Conservation (phyloP, 2,797 vertebrate genomes). For the Rhinichthys osculus region DNA sequence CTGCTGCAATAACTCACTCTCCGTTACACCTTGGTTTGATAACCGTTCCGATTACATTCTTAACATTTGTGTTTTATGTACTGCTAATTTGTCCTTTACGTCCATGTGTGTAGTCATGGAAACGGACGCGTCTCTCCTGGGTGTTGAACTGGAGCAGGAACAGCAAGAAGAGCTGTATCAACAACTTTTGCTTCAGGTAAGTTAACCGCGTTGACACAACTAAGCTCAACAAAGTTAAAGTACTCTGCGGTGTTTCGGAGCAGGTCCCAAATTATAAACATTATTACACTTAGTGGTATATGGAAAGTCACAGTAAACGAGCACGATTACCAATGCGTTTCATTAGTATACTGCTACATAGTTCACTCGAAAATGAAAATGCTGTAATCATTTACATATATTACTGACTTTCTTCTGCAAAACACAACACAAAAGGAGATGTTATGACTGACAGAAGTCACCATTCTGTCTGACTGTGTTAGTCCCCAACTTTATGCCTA, state of each 20-base stretch:
- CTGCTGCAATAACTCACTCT: not conserved
- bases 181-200: constrained; percentile 51
- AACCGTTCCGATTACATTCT: not conserved
- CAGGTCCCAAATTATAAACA: not conserved
- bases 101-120: constrained; percentile 41
- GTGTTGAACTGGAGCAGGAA: constrained; percentile 43
- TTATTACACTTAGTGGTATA: not conserved
- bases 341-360: not conserved
- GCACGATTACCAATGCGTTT: not conserved
- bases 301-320: not conserved
- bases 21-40: not conserved
- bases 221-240: not conserved
- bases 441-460: not conserved
- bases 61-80: not conserved
- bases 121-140: constrained; percentile 49
- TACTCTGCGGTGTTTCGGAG: not conserved
- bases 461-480: not conserved
- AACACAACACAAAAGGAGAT: not conserved
- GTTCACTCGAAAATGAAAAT: not conserved
- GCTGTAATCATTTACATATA: not conserved
- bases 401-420: not conserved
- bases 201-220: not conserved
- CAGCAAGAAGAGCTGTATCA: constrained; percentile 52
- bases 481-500: not conserved
- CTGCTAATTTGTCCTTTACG: not conserved